A percentile compares a stretch with the other conserved stretches of the same genome.
These are phyloP conservation scores for Drosophila tani DNA, from an alignment of 1,140 invertebrate species.

Conservation along the genomic window DNA sequence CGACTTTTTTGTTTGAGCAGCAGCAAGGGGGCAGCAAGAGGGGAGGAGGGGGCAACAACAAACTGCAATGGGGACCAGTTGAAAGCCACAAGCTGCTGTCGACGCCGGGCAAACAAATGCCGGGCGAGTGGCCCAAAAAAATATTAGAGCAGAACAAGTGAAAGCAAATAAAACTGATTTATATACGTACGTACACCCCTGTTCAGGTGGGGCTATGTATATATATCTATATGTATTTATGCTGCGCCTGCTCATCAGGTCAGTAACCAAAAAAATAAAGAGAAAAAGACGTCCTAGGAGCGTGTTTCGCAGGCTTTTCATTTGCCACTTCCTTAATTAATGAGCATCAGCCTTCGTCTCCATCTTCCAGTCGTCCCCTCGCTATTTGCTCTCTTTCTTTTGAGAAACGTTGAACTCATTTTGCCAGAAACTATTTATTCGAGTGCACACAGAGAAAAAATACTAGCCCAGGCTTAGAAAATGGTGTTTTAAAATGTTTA, in stretches of 20 bases:
- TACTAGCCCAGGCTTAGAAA: not conserved
- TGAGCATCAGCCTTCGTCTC: conserved; percentile 63
- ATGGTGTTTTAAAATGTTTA: not conserved
- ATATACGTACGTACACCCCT: conserved; percentile 48
- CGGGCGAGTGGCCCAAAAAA: conserved; percentile 57
- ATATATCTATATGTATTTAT: conserved; percentile 22
- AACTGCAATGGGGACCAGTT: conserved; percentile 48
- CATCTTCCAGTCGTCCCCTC: conserved; percentile 22
- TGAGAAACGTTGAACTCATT: conserved; percentile 74
- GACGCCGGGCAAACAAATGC: conserved; percentile 70
- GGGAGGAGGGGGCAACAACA: conserved; percentile 44
- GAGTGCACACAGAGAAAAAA: conserved; percentile 33
- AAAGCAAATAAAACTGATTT: conserved; percentile 82
- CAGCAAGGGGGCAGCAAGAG: too few relatives aligned
- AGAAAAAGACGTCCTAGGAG: conserved; percentile 50
- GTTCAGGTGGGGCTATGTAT: conserved; percentile 1
- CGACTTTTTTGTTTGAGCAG: conserved; percentile 73
- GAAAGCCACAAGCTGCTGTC: conserved; percentile 68
- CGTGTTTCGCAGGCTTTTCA: conserved; percentile 79
- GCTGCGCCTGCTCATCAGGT: conserved; percentile 47
- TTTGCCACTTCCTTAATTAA: conserved; percentile 83
- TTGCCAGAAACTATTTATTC: conserved; percentile 79
- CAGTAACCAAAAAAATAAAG: conserved; percentile 32
- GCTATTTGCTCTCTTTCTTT: conserved; percentile 77
- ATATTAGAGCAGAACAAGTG: conserved; percentile 73